phyloP scores from a whole-genome alignment of 2,113 vertebrate species.

The Myxocyprinus asiaticus region DNA sequence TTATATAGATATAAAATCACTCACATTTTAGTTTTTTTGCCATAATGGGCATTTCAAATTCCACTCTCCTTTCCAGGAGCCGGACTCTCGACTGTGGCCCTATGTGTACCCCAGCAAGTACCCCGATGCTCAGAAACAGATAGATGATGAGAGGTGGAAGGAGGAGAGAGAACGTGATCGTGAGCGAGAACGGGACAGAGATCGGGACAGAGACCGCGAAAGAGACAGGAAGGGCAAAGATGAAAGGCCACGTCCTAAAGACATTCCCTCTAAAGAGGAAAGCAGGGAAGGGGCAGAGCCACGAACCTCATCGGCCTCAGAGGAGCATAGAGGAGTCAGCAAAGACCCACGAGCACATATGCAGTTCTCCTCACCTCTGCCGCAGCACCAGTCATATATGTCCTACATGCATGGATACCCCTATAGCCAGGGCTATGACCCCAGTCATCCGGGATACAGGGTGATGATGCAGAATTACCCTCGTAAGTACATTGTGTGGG shows the following conservation, averaged over 20 bases:
- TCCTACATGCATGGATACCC: conserved; percentile 98
- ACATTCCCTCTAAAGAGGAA: conserved; percentile 86
- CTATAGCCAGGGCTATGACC: conserved; percentile 94
- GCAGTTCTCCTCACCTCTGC: conserved; percentile 91
- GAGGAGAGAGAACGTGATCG: conserved; percentile 38
- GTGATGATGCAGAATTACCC: conserved; percentile 99
- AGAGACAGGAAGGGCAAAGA: conserved; percentile 95
- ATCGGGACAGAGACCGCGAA: conserved; percentile 66
- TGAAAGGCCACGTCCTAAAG: conserved; percentile 86
- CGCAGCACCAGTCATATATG: conserved; percentile 93
- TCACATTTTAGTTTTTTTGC: too few relatives aligned
- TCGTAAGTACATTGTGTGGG: conserved; percentile 71
- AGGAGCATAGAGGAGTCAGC: conserved; percentile 86
- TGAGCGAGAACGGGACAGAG: background rate
- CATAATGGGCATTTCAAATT: background rate
- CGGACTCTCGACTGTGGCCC: conserved; percentile 78
- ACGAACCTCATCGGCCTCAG: conserved; percentile 79
- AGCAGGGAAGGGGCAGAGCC: conserved; percentile 84
- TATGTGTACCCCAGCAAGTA: conserved; percentile 86
- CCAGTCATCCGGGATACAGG: conserved; percentile 94
- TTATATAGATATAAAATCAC: too few relatives aligned
- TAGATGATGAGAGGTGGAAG: conserved; percentile 84
- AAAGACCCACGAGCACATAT: conserved; percentile 94
- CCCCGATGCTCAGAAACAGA: conserved; percentile 79
- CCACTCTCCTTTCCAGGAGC: conserved; percentile 71